These are phyloP conservation scores for Silurus glanis DNA, from an alignment of 2,113 vertebrate genomes.

Conservation along the genomic window DNA sequence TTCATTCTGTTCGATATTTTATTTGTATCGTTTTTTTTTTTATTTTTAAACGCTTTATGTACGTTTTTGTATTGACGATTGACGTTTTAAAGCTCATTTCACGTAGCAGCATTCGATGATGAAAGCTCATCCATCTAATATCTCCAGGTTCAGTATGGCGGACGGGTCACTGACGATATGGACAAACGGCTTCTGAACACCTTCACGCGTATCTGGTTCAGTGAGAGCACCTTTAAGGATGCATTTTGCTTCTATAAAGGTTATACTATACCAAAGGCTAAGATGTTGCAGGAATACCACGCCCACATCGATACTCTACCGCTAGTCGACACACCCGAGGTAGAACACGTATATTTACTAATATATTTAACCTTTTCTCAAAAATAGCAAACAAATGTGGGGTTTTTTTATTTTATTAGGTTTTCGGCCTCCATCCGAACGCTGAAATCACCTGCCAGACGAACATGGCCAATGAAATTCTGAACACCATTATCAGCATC, in stretches of 20 bases:
- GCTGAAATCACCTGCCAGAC: neutral
- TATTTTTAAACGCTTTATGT: too few species aligned
- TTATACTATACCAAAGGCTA: neutral
- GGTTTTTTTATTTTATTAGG: neutral
- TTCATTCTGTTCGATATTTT: too few species aligned
- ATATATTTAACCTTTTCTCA: neutral
- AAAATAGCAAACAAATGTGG: neutral
- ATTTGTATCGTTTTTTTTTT: too few species aligned
- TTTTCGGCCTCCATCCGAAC: neutral
- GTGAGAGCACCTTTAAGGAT: neutral
- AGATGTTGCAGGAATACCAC: neutral
- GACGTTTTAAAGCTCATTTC: neutral
- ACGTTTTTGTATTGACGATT: too few species aligned
- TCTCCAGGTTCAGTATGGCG: conserved; percentile 79
- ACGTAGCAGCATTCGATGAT: neutral
- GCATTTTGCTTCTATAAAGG: neutral
- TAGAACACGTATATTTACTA: neutral
- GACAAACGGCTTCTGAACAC: conserved; percentile 79
- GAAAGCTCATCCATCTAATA: neutral
- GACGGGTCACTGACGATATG: conserved; percentile 80
- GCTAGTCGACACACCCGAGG: neutral
- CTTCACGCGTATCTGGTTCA: neutral
- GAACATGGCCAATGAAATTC: neutral
- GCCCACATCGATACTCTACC: neutral
- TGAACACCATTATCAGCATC: neutral